Evolutionary conservation across 92 coral and sea anemone genomes (phyloP), one percentile per base, ranked within the genome.

Genomic region (Meandrina meandrites): DNA sequence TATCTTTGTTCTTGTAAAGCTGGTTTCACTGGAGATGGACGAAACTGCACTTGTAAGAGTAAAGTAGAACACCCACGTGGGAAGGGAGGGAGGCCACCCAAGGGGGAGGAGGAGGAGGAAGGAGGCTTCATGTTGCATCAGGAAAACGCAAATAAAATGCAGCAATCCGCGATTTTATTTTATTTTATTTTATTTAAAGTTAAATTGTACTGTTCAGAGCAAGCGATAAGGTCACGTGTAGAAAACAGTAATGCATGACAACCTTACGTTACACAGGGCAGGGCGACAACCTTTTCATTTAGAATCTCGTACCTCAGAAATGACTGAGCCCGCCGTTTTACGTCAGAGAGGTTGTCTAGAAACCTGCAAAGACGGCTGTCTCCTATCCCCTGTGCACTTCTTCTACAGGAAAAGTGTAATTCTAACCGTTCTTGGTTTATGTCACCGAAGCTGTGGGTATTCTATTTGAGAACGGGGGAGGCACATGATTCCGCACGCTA

Each of bases 21-120:
- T 31, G 86, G 86, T 22, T 82, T 24, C 78, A 28, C 30, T 51
- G 78, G 86, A 27, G 78, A 82, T 31, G 86, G 86, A 30, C 1
- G 32, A 68, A 50, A 16, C 54, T 82, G 86, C 47, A 17, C 22
- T n/a, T 75, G 86, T 69, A 28, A 50, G 77, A 8, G 48, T 10
- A 17, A 48, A 4, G 5, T 1, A 32, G 14, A 31, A 78, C 42
- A 71, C 42, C 8, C 22, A 31, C 18, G 24, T 8, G 35, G 42
- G 42, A 28, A 16, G 42, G 36, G 37, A 5, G 62, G 12, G 34
- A 48, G 24, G 12, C 8, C 37, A 70, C 37, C 5, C 9, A 4
- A 19, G 24, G 18, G 35, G 75, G 42, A 28, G 42, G 47, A 21
- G 22, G 1, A 5, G 21, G n/a, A 19, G 42, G 3, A 16, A 9